Percentiles rank a stretch among this genome's conserved stretches.
phyloP scores from a whole-genome alignment of 2,113 vertebrate species.

The Phyllostomus hastatus region DNA sequence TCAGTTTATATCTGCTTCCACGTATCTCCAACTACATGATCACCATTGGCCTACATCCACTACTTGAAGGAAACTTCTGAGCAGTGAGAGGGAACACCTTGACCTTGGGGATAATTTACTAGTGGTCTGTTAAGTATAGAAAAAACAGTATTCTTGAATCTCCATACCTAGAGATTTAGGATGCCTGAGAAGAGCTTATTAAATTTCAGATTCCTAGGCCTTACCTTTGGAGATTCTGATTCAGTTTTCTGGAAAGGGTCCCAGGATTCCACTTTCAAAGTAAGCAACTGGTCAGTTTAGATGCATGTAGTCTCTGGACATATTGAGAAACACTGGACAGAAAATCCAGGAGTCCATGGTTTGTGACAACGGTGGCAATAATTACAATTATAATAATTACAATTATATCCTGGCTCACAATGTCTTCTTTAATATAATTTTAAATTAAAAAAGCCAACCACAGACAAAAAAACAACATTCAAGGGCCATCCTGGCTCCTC shows the following conservation, averaged over 20 bases:
- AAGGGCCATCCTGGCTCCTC: neutral
- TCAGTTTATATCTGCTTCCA: neutral
- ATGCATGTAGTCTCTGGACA: neutral
- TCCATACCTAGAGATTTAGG: neutral
- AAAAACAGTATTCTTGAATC: neutral
- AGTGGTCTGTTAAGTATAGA: neutral
- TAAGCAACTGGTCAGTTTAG: neutral
- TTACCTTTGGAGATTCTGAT: neutral
- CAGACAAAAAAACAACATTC: neutral
- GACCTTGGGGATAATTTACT: neutral
- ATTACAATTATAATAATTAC: neutral
- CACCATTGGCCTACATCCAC: neutral
- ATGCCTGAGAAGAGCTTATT: neutral
- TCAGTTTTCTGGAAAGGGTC: neutral
- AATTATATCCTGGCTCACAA: neutral
- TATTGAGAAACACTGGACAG: neutral
- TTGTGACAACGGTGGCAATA: neutral
- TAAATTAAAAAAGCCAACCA: neutral
- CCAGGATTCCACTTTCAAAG: neutral
- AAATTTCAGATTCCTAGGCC: neutral
- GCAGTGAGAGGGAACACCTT: neutral
- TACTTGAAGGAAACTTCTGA: neutral
- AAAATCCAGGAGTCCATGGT: neutral
- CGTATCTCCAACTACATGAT: accelerated
- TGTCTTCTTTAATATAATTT: neutral